Evolutionary conservation across 2,113 vertebrate species (phyloP).

Genomic region (Centropristis striata): DNA sequence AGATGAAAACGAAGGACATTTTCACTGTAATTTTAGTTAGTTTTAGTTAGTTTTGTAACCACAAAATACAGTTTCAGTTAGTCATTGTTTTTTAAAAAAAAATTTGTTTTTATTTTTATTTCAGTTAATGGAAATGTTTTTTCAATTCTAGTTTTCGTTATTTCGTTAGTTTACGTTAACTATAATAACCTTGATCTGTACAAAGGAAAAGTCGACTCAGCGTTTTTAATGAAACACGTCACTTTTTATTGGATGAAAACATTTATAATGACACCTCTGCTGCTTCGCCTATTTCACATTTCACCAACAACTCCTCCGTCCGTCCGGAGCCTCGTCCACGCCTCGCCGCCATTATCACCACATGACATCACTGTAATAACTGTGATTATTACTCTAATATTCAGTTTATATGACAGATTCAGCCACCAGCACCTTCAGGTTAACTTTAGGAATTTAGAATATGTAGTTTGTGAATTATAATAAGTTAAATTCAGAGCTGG

Average conservation of each 20-base stretch:
- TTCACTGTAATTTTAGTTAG: no score
- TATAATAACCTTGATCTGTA: no score
- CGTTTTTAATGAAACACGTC: slow-evolving; percentile 59
- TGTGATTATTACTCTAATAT: no score
- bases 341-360: neutral
- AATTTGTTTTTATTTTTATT: no score
- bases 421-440: neutral
- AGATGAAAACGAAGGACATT: no score
- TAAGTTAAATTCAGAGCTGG: neutral
- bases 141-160: no score
- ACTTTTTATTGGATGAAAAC: slow-evolving; percentile 82
- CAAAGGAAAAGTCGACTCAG: neutral
- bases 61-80: no score
- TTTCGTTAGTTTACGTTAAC: no score
- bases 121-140: no score
- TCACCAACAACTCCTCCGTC: neutral
- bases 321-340: slow-evolving; percentile 33
- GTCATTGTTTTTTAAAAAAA: no score
- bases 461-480: no score
- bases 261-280: slow-evolving; percentile 73
- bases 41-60: no score
- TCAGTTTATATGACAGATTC: neutral
- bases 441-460: neutral
- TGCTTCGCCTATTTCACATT: slow-evolving; percentile 21
- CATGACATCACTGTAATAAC: neutral